Conservation (phyloP, 2,797 vertebrate genomes). For the Mormyrus hasselquistii region DNA sequence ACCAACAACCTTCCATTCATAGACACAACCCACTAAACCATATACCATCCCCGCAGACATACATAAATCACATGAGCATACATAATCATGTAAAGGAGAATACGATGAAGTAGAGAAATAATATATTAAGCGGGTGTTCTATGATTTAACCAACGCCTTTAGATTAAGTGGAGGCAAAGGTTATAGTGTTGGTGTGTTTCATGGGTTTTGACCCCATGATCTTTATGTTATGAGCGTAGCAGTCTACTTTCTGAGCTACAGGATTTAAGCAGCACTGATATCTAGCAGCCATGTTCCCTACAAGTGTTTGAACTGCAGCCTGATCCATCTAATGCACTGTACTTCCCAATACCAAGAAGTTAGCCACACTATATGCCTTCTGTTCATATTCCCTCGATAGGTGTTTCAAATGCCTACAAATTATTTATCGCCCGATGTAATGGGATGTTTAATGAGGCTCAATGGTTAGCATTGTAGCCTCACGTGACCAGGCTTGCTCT, state of each 20-base stretch:
- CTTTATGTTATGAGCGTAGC: neutral
- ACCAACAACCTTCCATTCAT: too few relatives aligned
- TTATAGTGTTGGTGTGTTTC: neutral
- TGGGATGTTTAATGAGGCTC: neutral
- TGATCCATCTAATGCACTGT: neutral
- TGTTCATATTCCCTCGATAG: neutral
- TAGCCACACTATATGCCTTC: neutral
- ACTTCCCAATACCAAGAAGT: neutral
- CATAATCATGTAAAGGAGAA: neutral
- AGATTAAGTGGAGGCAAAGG: neutral
- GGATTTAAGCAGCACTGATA: neutral
- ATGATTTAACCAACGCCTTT: neutral
- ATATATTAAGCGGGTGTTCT: neutral
- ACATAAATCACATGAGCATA: neutral
- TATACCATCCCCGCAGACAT: too few relatives aligned
- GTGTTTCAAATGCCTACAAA: neutral
- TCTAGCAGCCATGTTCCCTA: neutral
- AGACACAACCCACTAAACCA: neutral
- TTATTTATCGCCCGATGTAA: neutral
- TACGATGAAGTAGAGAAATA: neutral
- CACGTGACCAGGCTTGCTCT: neutral
- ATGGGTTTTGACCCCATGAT: neutral
- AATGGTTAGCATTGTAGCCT: neutral
- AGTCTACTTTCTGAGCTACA: neutral
- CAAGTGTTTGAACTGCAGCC: neutral